A percentile compares a stretch with the other conserved stretches of the same genome.
Conservation (phyloP, 2,113 vertebrate genomes). For the Crotalus tigris region DNA sequence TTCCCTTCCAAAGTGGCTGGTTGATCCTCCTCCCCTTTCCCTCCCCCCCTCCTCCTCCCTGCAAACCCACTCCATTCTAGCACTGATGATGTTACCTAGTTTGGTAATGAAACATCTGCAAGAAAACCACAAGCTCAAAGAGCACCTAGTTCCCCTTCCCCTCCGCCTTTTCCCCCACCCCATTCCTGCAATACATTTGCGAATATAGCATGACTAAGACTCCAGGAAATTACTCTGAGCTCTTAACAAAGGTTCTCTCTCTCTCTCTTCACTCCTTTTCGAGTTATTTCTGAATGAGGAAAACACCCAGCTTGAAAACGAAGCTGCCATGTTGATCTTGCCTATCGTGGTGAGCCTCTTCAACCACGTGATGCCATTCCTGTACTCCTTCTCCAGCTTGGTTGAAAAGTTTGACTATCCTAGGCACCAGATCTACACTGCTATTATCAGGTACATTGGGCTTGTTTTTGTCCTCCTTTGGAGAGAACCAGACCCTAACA, state of each 20-base stretch:
- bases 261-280: accelerated
- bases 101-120: too few relatives aligned
- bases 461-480: background rate
- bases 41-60: too few relatives aligned
- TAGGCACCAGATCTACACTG: constrained; percentile 74
- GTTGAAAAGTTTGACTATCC: constrained; percentile 83
- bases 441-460: constrained; percentile 78
- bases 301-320: constrained; percentile 48
- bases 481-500: background rate
- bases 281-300: constrained; percentile 53
- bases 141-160: too few relatives aligned
- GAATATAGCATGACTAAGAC: background rate
- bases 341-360: constrained; percentile 82
- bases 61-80: too few relatives aligned
- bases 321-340: constrained; percentile 80
- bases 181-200: background rate
- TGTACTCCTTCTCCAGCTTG: constrained; percentile 82
- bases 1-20: background rate
- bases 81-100: too few relatives aligned
- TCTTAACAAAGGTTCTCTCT: background rate
- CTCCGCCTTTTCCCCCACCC: background rate
- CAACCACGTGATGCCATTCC: constrained; percentile 80
- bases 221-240: background rate
- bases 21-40: too few relatives aligned
- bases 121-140: too few relatives aligned